Conservation (phyloP, 2,797 vertebrate species). For the Tauraco hartlaubi region DNA sequence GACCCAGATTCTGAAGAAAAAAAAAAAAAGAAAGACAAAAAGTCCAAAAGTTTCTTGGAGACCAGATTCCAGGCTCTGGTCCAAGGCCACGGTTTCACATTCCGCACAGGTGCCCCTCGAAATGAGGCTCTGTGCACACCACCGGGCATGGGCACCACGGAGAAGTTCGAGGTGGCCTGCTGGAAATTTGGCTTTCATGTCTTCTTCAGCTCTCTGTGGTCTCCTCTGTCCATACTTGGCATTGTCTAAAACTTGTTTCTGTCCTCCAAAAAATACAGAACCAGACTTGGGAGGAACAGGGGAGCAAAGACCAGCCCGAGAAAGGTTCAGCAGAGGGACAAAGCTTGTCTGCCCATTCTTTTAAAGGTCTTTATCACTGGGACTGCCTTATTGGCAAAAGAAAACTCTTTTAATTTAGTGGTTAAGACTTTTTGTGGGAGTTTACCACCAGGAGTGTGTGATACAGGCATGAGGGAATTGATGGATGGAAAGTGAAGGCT, state of each 20-base stretch:
- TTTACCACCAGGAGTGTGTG: background rate
- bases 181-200: background rate
- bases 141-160: fast-evolving
- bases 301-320: background rate
- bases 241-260: background rate
- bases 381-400: background rate
- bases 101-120: background rate
- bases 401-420: background rate
- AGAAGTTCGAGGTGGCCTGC: background rate
- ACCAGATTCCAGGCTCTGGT: background rate
- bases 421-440: background rate
- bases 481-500: background rate
- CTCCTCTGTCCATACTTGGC: background rate
- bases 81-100: background rate
- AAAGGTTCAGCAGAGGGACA: background rate
- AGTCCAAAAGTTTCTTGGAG: background rate
- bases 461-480: background rate
- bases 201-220: background rate
- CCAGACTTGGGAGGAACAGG: background rate
- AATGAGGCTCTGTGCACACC: background rate
- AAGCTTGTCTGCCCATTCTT: background rate
- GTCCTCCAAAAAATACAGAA: background rate
- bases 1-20: background rate
- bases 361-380: background rate
- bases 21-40: background rate